These are phyloP conservation scores for Cricetomys ansorgei DNA, from an alignment of 2,113 vertebrate genomes.

Conservation along the genomic window DNA sequence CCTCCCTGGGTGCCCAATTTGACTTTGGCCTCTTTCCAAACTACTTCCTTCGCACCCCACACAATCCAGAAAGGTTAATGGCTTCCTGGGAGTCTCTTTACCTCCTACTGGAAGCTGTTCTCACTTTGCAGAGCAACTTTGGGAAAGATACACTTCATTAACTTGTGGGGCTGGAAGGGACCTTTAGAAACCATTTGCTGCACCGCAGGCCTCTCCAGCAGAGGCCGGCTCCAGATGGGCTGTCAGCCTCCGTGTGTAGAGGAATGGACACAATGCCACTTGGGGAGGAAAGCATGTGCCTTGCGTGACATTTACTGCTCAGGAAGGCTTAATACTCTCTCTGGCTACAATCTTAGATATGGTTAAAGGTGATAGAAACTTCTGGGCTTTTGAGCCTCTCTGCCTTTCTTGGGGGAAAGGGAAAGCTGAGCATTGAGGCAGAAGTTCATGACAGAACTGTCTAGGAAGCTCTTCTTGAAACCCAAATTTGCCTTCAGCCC, in stretches of 20 bases:
- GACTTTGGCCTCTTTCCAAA: background rate
- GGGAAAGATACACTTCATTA: background rate
- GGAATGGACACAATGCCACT: background rate
- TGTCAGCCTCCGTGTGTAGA: background rate
- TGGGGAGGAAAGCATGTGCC: background rate
- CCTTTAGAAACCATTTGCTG: background rate
- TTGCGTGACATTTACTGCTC: background rate
- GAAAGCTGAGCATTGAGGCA: background rate
- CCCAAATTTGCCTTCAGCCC: too few relatives aligned
- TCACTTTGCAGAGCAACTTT: background rate
- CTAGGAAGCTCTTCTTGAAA: background rate
- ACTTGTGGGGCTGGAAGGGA: background rate
- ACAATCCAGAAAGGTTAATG: background rate
- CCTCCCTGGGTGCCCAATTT: background rate
- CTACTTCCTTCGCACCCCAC: background rate
- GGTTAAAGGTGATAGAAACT: background rate
- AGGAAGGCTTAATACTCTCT: background rate
- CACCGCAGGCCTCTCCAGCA: background rate
- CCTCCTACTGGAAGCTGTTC: background rate
- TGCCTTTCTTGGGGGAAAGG: background rate
- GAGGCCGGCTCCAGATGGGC: background rate
- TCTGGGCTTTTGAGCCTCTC: background rate
- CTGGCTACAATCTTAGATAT: background rate
- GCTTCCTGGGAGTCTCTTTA: constrained; percentile 6
- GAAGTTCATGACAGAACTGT: background rate